phyloP scores from a whole-genome alignment of 2,113 vertebrate species.

The Anguilla rostrata region DNA sequence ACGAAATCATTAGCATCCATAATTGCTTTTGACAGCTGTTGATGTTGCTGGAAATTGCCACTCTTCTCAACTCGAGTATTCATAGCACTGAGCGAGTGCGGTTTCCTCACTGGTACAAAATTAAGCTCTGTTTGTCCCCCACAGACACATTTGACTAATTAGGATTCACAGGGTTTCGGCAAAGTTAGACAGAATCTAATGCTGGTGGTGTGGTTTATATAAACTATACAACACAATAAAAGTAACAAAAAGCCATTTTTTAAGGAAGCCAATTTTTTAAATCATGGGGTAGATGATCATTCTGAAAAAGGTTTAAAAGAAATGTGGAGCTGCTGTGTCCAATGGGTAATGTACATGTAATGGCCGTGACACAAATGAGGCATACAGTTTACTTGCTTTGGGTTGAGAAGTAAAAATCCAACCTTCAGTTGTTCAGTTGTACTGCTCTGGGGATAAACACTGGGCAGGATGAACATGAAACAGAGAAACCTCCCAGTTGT shows the following conservation, averaged over 20 bases:
- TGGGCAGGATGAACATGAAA: no score
- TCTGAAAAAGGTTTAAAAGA: neutral
- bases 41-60: slow-evolving; percentile 4
- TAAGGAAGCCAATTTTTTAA: neutral
- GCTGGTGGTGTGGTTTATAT: neutral
- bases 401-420: no score
- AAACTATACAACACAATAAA: neutral
- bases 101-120: neutral
- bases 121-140: neutral
- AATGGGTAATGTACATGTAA: neutral
- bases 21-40: slow-evolving; percentile 1
- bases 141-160: neutral
- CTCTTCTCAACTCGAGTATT: slow-evolving; percentile 16
- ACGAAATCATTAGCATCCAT: slow-evolving; percentile 17
- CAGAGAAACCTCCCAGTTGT: no score
- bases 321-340: neutral
- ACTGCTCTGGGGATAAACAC: no score
- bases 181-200: neutral
- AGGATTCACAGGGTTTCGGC: neutral
- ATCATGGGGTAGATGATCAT: neutral
- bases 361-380: no score
- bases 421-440: no score
- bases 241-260: neutral
- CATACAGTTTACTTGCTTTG: no score
- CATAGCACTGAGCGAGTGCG: neutral